phyloP scores from a whole-genome alignment of 2,888 invertebrate species.

The Melanotus villosus region DNA sequence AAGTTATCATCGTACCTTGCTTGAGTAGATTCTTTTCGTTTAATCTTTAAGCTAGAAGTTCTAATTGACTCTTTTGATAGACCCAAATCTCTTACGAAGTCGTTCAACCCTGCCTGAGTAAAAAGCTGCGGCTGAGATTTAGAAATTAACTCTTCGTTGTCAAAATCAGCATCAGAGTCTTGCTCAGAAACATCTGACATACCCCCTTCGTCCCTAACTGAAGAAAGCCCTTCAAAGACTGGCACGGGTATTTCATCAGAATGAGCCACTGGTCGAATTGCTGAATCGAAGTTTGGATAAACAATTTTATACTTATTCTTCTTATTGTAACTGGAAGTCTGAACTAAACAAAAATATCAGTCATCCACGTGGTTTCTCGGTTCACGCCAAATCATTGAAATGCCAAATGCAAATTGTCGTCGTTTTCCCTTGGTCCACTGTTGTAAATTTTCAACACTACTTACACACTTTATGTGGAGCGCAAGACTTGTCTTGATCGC shows the following conservation, averaged over 20 bases:
- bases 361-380: conserved; percentile 48
- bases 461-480: conserved; percentile 49
- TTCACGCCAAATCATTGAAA: conserved; percentile 50
- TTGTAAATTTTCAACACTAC: conserved; percentile 46
- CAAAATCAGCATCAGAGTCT: background rate
- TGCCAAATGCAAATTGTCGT: conserved; percentile 45
- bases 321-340: background rate
- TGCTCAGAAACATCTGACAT: background rate
- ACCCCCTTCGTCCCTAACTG: background rate
- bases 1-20: background rate
- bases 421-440: conserved; percentile 49
- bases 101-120: background rate
- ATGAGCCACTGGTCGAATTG: background rate
- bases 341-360: conserved; percentile 34
- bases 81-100: too few relatives aligned
- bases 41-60: too few relatives aligned
- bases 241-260: background rate
- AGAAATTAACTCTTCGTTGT: background rate
- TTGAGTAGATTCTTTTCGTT: too few relatives aligned
- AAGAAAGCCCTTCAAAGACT: background rate
- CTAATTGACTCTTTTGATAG: too few relatives aligned
- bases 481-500: conserved; percentile 50
- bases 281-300: background rate
- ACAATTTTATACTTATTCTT: background rate
- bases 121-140: background rate